Percentiles rank a stretch among this genome's conserved stretches.
These are phyloP conservation scores for Mesochorus sp. DNA, from an alignment of 2,888 invertebrate species.

Conservation along the genomic window DNA sequence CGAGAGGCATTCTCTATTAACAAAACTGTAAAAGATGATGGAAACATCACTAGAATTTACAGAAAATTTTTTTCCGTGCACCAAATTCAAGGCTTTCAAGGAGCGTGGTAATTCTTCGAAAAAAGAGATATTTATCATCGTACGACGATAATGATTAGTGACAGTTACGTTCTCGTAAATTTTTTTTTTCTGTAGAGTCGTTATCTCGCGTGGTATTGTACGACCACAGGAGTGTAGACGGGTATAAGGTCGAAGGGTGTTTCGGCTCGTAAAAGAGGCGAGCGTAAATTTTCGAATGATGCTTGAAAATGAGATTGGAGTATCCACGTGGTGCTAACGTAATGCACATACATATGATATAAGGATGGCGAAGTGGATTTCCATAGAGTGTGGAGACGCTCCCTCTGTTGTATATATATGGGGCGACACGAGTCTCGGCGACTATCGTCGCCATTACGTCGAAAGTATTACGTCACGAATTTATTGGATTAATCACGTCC, in stretches of 20 bases:
- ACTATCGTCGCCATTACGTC: slow-evolving; percentile 48
- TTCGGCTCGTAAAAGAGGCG: slow-evolving; percentile 6
- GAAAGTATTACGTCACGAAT: slow-evolving; percentile 61
- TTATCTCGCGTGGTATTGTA: no score
- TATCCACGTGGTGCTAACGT: background rate
- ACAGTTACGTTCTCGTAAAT: slow-evolving; percentile 5
- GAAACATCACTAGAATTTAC: no score
- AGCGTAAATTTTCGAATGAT: slow-evolving; percentile 25
- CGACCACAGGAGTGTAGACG: background rate
- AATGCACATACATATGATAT: background rate
- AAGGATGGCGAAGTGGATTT: slow-evolving; percentile 10
- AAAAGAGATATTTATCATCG: background rate
- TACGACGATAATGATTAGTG: background rate
- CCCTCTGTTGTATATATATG: no score
- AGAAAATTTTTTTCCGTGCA: no score
- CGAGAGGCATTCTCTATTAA: no score
- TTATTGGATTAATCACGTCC: slow-evolving; percentile 61
- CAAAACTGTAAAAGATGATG: no score
- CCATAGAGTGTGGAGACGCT: background rate
- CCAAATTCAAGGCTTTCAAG: background rate
- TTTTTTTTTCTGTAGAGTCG: background rate
- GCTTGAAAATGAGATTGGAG: background rate
- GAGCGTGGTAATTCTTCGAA: background rate
- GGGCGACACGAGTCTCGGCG: slow-evolving; percentile 36
- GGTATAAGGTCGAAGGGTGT: background rate